Percentiles rank a stretch among this genome's conserved stretches.
These are phyloP conservation scores for Cardinalis cardinalis DNA, from an alignment of 2,113 vertebrate genomes.

Conservation along the genomic window DNA sequence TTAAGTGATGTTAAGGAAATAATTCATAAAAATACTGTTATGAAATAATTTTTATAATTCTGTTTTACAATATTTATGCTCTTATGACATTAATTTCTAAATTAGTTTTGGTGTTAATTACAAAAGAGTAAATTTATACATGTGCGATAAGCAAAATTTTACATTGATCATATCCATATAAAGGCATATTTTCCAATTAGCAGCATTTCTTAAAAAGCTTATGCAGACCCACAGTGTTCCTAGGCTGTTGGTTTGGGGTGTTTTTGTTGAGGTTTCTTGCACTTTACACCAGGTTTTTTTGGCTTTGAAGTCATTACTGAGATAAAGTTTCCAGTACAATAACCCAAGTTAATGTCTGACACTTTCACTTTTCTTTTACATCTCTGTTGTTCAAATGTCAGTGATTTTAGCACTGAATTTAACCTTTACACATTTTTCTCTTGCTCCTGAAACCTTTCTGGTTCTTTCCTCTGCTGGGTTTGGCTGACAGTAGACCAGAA, in stretches of 20 bases:
- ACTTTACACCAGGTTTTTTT: not conserved
- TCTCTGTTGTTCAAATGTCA: constrained; percentile 69
- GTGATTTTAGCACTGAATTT: constrained; percentile 64
- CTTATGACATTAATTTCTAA: not conserved
- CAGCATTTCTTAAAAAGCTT: not conserved
- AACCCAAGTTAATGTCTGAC: constrained; percentile 24
- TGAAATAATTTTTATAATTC: not conserved
- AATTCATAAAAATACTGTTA: constrained; percentile 3
- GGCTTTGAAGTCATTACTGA: constrained; percentile 15
- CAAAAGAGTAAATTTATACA: not conserved
- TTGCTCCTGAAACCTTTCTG: constrained; percentile 26
- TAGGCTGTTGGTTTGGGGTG: not conserved
- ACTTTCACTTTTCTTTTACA: constrained; percentile 47
- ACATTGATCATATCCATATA: not conserved
- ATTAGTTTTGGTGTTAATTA: constrained; percentile 2
- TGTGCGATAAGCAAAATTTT: not conserved
- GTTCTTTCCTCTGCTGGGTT: constrained; percentile 18
- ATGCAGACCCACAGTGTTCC: not conserved
- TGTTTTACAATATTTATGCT: not conserved
- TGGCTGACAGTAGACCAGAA: not conserved
- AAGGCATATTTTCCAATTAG: constrained; percentile 3
- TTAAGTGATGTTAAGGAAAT: not conserved
- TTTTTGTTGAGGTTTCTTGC: not conserved
- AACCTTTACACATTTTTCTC: constrained; percentile 59
- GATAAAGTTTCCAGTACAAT: constrained; percentile 54